A percentile compares a stretch with the other conserved stretches of the same genome.
phyloP scores from a whole-genome alignment of 2,888 invertebrate genomes.

The Cenopis cana region DNA sequence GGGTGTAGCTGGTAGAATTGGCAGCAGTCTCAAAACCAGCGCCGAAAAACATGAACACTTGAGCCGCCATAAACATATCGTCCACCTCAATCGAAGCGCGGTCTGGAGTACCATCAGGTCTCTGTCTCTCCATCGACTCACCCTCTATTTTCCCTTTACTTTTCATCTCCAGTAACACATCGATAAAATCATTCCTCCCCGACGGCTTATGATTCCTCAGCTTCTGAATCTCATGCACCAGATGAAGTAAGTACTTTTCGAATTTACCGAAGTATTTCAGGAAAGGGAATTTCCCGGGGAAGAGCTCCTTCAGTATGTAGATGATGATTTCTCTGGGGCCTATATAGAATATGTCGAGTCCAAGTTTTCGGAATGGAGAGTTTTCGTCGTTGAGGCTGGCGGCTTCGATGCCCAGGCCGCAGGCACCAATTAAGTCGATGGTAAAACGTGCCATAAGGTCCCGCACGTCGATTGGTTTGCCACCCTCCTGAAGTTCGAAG shows the following conservation, averaged over 20 bases:
- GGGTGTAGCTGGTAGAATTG: conserved; percentile 67
- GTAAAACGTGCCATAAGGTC: conserved; percentile 73
- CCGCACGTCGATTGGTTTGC: conserved; percentile 5
- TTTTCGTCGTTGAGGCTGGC: conserved; percentile 64
- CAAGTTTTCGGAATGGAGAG: conserved; percentile 64
- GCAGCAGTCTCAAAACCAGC: conserved; percentile 81
- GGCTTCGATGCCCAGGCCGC: conserved; percentile 67
- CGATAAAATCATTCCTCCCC: conserved; percentile 47
- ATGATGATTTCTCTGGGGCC: conserved; percentile 51
- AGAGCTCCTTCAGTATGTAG: conserved; percentile 56
- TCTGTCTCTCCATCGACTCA: conserved; percentile 50
- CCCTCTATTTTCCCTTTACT: conserved; percentile 31
- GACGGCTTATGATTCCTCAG: conserved; percentile 34
- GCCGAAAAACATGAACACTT: conserved; percentile 69
- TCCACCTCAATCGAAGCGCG: conserved; percentile 63
- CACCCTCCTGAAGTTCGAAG: neutral
- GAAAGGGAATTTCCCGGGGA: conserved; percentile 52
- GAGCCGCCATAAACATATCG: conserved; percentile 59
- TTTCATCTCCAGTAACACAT: conserved; percentile 46
- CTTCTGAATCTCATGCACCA: conserved; percentile 41
- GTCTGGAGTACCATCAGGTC: conserved; percentile 54
- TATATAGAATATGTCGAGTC: conserved; percentile 57
- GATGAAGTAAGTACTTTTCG: conserved; percentile 39
- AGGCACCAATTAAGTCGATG: conserved; percentile 71
- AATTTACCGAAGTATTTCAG: conserved; percentile 23